These are phyloP conservation scores for Anser cygnoides DNA, from an alignment of 2,113 vertebrate genomes.

Conservation along the genomic window DNA sequence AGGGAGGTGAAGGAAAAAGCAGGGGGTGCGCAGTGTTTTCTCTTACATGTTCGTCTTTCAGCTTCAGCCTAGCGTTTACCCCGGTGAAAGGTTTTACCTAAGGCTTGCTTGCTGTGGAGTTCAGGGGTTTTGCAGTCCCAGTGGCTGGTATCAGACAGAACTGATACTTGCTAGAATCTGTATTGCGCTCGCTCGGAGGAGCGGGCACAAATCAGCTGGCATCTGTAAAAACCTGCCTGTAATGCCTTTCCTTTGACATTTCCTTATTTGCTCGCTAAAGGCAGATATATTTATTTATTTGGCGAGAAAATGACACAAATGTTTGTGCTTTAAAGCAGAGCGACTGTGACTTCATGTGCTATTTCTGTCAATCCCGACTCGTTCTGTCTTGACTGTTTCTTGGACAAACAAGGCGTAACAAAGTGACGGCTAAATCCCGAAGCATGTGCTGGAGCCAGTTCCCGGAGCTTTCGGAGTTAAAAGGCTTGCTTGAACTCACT, in stretches of 20 bases:
- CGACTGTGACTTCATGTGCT: slow-evolving; percentile 56
- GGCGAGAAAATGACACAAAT: slow-evolving; percentile 21
- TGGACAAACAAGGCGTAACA: slow-evolving; percentile 45
- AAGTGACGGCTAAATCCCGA: slow-evolving; percentile 7
- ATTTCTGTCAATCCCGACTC: slow-evolving; percentile 62
- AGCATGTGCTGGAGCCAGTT: slow-evolving; percentile 31
- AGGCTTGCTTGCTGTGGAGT: background rate
- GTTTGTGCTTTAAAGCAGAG: slow-evolving; percentile 41
- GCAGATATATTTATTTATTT: background rate
- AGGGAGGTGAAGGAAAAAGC: background rate
- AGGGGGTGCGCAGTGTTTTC: background rate
- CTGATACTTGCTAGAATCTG: background rate
- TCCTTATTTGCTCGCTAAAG: slow-evolving; percentile 19
- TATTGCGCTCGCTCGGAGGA: background rate
- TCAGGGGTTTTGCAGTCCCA: background rate
- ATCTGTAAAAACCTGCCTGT: background rate
- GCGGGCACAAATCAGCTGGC: background rate
- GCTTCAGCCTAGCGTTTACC: background rate
- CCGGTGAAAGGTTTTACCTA: background rate
- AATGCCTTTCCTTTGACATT: background rate
- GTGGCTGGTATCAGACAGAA: background rate
- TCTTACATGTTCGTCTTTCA: background rate
- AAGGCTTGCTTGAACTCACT: slow-evolving; percentile 58
- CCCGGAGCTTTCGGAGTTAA: slow-evolving; percentile 40
- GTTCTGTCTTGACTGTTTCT: slow-evolving; percentile 54